These are phyloP conservation scores for Atlantisia rogersi DNA, from an alignment of 2,113 vertebrate genomes.

Conservation along the genomic window DNA sequence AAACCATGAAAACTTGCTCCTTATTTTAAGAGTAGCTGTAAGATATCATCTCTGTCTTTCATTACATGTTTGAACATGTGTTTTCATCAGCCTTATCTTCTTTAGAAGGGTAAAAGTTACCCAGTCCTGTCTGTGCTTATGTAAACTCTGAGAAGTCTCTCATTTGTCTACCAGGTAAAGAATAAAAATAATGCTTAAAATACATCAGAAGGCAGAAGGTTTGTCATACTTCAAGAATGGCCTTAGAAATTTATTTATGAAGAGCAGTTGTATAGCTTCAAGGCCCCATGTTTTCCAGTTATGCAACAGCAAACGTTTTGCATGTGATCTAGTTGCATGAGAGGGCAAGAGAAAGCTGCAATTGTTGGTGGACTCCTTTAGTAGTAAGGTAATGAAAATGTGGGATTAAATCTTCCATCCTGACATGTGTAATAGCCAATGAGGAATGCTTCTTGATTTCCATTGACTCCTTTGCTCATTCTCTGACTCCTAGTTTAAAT, in stretches of 20 bases:
- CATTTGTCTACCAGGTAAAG: neutral
- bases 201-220: neutral
- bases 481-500: neutral
- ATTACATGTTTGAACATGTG: fast-evolving
- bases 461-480: neutral
- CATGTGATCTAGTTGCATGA: neutral
- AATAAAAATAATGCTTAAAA: neutral
- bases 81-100: neutral
- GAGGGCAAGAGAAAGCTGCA: neutral
- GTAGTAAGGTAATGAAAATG: neutral
- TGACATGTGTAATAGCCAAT: neutral
- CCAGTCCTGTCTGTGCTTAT: neutral
- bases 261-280: neutral
- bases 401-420: neutral
- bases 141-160: neutral
- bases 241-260: neutral
- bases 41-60: neutral
- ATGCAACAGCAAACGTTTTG: neutral
- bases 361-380: neutral
- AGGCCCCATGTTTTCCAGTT: neutral
- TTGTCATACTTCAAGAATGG: neutral
- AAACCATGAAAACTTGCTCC: neutral
- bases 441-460: neutral
- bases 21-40: neutral
- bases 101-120: neutral